Base-by-base conservation (phyloP, 2,797 vertebrate species). In the Petrocephalus schoutedeni region DNA sequence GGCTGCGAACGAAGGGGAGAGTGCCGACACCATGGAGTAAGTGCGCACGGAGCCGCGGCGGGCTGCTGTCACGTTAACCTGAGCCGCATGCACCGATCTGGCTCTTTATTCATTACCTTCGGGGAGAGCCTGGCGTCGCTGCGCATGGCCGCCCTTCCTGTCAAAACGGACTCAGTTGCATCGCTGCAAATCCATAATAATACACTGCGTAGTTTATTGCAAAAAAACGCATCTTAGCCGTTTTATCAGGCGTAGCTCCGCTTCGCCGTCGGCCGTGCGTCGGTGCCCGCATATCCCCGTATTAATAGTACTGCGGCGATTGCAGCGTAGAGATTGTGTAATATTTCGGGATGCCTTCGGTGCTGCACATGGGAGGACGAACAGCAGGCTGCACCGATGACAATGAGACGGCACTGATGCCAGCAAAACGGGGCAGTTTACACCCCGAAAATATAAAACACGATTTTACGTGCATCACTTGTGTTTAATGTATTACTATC, bases 11-110 rank as follows among this genome's bases (percentile, higher is more conserved):
- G 45, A 12, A 64, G 80, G 57, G 84, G 16, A 45, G 61, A 71
- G 64, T 56, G 83, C 83, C 74, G 59, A 57, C 36, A 86, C 51
- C 51, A 88, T 88, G 87, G 87, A 88, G 87, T 88, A 86, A 88
- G 87, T 88, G 23, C 45, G 61, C 64, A 36, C 54, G 56, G 23
- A 45, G 54, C 3, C 36, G 16, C 41, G 19, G 8, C 51, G 16
- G 80, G 21, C 49, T 53, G 84, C 56, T 86, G 84, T 59, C 84
- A 86, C 41, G 28, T 86, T 57, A 54, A 19, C 59, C 23, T 57
- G 53, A 56, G 6, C 53, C 41, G 57, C 32, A 86, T 36, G 54
- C 56, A n/a, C 28, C 16, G 23, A 58, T n/a, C 28, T n/a, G 54
- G 28, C 28, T 41, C 19, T 41, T 32, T 41, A 41, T 57, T 86